phyloP scores from a whole-genome alignment of 2,888 invertebrate species.

The Drosophila stalkeri region DNA sequence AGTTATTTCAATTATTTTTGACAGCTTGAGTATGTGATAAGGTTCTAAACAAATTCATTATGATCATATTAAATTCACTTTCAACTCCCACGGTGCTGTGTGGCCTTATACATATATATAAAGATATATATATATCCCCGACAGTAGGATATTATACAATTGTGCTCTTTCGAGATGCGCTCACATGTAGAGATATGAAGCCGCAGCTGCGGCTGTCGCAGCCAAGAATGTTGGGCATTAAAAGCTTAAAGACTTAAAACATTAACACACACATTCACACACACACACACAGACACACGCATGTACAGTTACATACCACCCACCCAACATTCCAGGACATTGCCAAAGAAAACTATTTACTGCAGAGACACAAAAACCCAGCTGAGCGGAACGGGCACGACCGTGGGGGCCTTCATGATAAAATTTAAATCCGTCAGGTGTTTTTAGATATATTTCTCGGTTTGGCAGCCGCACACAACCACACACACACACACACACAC shows the following conservation, averaged over 20 bases:
- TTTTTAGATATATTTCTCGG: slow-evolving; percentile 56
- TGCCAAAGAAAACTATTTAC: slow-evolving; percentile 61
- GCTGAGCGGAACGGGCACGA: slow-evolving; percentile 16
- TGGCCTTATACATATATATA: slow-evolving; percentile 2
- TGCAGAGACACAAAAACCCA: slow-evolving; percentile 40
- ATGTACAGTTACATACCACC: slow-evolving; percentile 12
- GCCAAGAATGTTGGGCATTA: slow-evolving; percentile 67
- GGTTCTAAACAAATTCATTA: slow-evolving; percentile 27
- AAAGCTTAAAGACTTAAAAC: slow-evolving; percentile 73
- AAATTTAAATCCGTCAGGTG: slow-evolving; percentile 75
- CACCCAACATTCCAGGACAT: slow-evolving; percentile 42
- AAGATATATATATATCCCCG: not conserved
- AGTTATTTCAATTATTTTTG: slow-evolving; percentile 28
- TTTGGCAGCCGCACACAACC: slow-evolving; percentile 32
- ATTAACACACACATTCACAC: slow-evolving; percentile 55
- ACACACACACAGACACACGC: slow-evolving; percentile 4
- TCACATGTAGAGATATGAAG: slow-evolving; percentile 27
- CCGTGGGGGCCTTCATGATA: slow-evolving; percentile 50
- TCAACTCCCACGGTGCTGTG: slow-evolving; percentile 27
- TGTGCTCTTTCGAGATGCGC: slow-evolving; percentile 19
- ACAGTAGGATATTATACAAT: slow-evolving; percentile 32
- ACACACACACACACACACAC: slow-evolving; percentile 14
- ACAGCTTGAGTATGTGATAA: slow-evolving; percentile 26
- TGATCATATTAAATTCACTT: slow-evolving; percentile 41
- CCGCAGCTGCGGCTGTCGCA: slow-evolving; percentile 52